Evolutionary conservation across 2,888 invertebrate genomes (phyloP), one percentile per base, ranked within the genome.

Genomic region (Sesia bembeciformis): DNA sequence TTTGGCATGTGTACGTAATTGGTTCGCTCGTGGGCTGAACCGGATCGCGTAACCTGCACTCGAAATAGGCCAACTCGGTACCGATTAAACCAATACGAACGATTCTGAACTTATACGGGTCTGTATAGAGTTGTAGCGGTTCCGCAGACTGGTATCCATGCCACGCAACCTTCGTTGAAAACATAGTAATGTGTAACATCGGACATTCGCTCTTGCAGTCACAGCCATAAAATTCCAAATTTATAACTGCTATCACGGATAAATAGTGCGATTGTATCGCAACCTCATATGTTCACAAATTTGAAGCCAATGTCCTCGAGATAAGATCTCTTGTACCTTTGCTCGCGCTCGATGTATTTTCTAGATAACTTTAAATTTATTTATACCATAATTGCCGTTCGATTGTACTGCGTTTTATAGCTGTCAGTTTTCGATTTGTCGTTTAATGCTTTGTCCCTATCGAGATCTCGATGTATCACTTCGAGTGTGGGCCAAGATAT

Each of bases 361-460:
- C 62, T 64, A 64, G 73, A 75, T 75, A 76, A 70, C 61, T 69
- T 66, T 57, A 64, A 72, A 62, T 69, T 70, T 68, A 70, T 67
- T 67, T 68, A 65, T 67, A 61, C 59, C 65, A 58, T 62, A 68
- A 73, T 72, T 70, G 67, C 69, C 70, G 67, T 70, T 71, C 72
- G 68, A 72, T 70, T 68, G 74, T 74, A 60, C 67, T 73, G 66
- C 62, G 65, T 72, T 77, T 78, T 77, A 78, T 76, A 68, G 71
- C 66, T 67, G 70, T 72, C 64, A 57, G 62, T 72, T 66, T 68
- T 64, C 65, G 64, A 69, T 72, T 74, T 72, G 70, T 74, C 63
- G 65, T 70, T 67, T 69, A 64, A 65, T 65, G 66, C 53, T 62
- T 70, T 64, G 64, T 62, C 60, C 59, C 67, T 23, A 65, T 65